Conservation (phyloP, 2,888 invertebrate species). For the Drosophila parthenogenetica region DNA sequence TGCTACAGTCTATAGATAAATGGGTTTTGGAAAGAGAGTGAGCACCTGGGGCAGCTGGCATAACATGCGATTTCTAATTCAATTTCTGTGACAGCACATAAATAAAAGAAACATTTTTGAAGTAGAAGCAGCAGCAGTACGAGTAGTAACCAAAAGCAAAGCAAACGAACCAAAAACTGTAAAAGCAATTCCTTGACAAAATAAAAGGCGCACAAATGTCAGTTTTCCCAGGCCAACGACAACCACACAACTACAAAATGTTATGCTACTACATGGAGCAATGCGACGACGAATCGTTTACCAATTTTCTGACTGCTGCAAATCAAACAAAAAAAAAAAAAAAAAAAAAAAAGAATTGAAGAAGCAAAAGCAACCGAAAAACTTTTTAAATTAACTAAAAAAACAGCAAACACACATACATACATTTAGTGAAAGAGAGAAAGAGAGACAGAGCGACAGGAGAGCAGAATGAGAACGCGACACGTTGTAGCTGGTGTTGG, state of each 20-base stretch:
- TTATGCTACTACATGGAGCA: constrained; percentile 37
- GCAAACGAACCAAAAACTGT: constrained; percentile 68
- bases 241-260: constrained; percentile 49
- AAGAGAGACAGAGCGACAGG: not conserved
- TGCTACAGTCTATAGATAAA: constrained; percentile 1
- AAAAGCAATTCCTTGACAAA: constrained; percentile 77
- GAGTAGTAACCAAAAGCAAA: constrained; percentile 48
- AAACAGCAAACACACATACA: constrained; percentile 54
- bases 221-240: constrained; percentile 71
- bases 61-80: constrained; percentile 76
- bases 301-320: constrained; percentile 79
- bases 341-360: constrained; percentile 50
- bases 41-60: constrained; percentile 59
- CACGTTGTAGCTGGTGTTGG: constrained; percentile 74
- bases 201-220: constrained; percentile 74
- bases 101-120: constrained; percentile 76
- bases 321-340: constrained; percentile 69
- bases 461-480: constrained; percentile 30
- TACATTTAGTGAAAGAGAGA: not conserved
- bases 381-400: constrained; percentile 80
- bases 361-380: constrained; percentile 53
- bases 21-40: not conserved
- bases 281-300: constrained; percentile 77
- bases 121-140: constrained; percentile 34
- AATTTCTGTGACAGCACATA: constrained; percentile 77